Evolutionary conservation across 1,140 invertebrate species (phyloP).

Genomic region (Drosophila rhopaloa): DNA sequence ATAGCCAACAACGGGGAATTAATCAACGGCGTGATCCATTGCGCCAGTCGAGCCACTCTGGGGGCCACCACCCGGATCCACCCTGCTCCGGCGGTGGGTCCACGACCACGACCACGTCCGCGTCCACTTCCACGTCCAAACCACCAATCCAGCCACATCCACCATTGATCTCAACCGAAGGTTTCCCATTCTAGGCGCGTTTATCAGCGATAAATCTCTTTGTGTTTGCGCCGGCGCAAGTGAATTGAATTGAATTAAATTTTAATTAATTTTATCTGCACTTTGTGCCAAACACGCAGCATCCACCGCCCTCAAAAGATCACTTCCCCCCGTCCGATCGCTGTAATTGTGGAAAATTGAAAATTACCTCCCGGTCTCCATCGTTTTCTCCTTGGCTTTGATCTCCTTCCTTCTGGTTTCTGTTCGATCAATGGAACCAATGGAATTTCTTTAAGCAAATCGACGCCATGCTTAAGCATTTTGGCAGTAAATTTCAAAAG

Average conservation of each 20-base stretch:
- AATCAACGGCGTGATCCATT: slow-evolving; percentile 72
- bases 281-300: slow-evolving; percentile 53
- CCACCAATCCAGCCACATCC: slow-evolving; percentile 8
- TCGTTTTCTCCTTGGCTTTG: slow-evolving; percentile 49
- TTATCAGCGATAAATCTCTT: slow-evolving; percentile 83
- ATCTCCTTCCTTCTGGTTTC: slow-evolving; percentile 72
- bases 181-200: slow-evolving; percentile 78
- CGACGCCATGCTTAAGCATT: slow-evolving; percentile 82
- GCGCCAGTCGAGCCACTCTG: slow-evolving; percentile 14
- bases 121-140: background rate
- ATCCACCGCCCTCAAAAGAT: slow-evolving; percentile 30
- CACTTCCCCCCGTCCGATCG: slow-evolving; percentile 41
- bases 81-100: background rate
- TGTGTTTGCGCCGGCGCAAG: slow-evolving; percentile 79
- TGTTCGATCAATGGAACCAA: slow-evolving; percentile 28
- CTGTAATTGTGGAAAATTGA: slow-evolving; percentile 80
- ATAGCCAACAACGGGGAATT: slow-evolving; percentile 66
- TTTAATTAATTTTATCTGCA: slow-evolving; percentile 84
- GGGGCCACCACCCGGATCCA: background rate
- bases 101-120: background rate
- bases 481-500: slow-evolving; percentile 83
- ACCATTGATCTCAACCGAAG: slow-evolving; percentile 64
- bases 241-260: slow-evolving; percentile 84
- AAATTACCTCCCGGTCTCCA: slow-evolving; percentile 43
- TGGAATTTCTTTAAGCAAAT: slow-evolving; percentile 83